Percentiles rank a stretch among this genome's conserved stretches.
Conservation (phyloP, 1,140 invertebrate species). For the Gryon sp. region DNA sequence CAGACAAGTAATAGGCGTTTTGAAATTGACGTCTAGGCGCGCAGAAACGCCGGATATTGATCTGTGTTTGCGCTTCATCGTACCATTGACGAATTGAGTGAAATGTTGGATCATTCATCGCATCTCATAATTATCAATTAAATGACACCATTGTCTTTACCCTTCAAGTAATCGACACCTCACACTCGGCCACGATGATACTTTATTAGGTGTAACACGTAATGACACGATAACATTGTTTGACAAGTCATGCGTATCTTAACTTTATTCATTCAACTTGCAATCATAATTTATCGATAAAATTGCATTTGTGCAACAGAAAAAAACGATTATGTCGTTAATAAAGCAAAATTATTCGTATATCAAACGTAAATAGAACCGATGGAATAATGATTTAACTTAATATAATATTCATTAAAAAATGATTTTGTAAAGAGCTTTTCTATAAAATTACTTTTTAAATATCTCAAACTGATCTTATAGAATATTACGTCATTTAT, state of each 20-base stretch:
- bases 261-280: neutral
- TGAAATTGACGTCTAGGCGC: constrained; percentile 48
- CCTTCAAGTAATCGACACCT: neutral
- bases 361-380: too few relatives aligned
- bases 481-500: too few relatives aligned
- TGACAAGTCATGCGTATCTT: constrained; percentile 7
- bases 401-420: too few relatives aligned
- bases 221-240: constrained; percentile 10
- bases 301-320: too few relatives aligned
- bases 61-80: constrained; percentile 63
- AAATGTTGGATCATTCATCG: constrained; percentile 21
- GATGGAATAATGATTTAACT: too few relatives aligned
- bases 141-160: constrained; percentile 1
- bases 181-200: neutral
- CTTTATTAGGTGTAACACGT: constrained; percentile 9
- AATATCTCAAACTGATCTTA: too few relatives aligned
- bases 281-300: neutral
- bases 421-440: too few relatives aligned
- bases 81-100: constrained; percentile 51
- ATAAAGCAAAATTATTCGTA: too few relatives aligned
- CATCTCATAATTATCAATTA: constrained; percentile 36
- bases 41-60: constrained; percentile 64
- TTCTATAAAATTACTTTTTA: too few relatives aligned
- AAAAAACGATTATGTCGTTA: too few relatives aligned
- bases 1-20: constrained; percentile 26